Evolutionary conservation across 2,888 invertebrate genomes (phyloP).

Genomic region (Orthonevra nobilis): DNA sequence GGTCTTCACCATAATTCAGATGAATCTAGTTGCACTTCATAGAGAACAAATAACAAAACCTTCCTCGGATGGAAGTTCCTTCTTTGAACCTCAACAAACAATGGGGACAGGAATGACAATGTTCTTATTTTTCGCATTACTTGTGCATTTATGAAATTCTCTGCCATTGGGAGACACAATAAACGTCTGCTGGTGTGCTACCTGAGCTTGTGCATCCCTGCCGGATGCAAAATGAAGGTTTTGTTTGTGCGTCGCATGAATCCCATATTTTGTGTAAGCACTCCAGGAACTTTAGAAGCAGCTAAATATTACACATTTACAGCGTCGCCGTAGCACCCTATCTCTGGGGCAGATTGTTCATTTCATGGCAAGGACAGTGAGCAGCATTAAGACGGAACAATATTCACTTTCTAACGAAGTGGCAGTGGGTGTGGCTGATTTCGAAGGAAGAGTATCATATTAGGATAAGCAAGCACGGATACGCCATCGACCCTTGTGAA

Average conservation of each 20-base stretch:
- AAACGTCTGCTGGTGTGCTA: slow-evolving; percentile 51
- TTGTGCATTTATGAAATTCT: slow-evolving; percentile 66
- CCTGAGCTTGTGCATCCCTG: slow-evolving; percentile 38
- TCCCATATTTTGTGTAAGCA: slow-evolving; percentile 26
- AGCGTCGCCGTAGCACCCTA: slow-evolving; percentile 32
- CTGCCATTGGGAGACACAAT: slow-evolving; percentile 52
- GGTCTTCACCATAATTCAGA: slow-evolving; percentile 29
- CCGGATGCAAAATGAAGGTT: slow-evolving; percentile 21
- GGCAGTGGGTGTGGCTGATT: too few relatives aligned
- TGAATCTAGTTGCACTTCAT: slow-evolving; percentile 3
- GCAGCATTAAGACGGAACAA: slow-evolving; percentile 48
- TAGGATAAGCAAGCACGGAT: slow-evolving; percentile 45
- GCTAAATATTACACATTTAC: slow-evolving; percentile 67
- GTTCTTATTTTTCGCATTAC: slow-evolving; percentile 68
- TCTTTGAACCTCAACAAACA: slow-evolving; percentile 49
- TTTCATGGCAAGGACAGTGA: slow-evolving; percentile 12
- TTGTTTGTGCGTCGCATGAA: slow-evolving; percentile 22
- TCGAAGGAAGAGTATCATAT: too few relatives aligned
- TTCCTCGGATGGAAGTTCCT: not conserved
- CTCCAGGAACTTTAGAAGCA: slow-evolving; percentile 20
- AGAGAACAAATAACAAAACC: slow-evolving; percentile 13
- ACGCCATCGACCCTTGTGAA: slow-evolving; percentile 52
- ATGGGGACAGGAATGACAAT: slow-evolving; percentile 30
- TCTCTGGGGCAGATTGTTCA: slow-evolving; percentile 27
- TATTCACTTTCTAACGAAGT: slow-evolving; percentile 52